phyloP scores from a whole-genome alignment of 2,888 invertebrate species.

The Noctua janthina region DNA sequence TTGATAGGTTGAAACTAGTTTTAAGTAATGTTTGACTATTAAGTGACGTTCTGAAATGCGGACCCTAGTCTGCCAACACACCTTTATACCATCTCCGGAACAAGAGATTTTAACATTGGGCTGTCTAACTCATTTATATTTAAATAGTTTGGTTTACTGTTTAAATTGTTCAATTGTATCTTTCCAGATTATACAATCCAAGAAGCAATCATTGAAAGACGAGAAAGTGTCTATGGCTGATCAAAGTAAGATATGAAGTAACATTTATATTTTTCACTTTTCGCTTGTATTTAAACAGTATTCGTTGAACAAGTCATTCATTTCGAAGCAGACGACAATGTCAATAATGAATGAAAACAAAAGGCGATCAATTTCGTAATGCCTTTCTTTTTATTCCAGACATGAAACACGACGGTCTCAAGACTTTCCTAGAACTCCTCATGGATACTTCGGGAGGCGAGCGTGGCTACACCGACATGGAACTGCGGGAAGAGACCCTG shows the following conservation, averaged over 20 bases:
- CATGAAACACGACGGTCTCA: conserved; percentile 48
- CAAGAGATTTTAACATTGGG: not conserved
- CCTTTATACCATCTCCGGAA: too few species aligned
- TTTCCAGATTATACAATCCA: conserved; percentile 54
- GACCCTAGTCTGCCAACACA: not conserved
- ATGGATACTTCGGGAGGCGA: conserved; percentile 66
- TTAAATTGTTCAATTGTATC: not conserved
- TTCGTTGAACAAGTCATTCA: not conserved
- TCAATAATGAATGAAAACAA: not conserved
- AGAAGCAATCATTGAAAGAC: conserved; percentile 42
- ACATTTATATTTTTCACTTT: not conserved
- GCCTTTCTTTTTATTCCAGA: conserved; percentile 17
- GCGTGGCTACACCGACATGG: conserved; percentile 66
- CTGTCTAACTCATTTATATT: not conserved
- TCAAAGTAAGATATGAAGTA: conserved; percentile 39
- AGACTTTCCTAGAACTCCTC: conserved; percentile 73
- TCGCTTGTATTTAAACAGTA: not conserved
- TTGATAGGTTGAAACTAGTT: not conserved
- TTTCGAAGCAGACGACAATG: not conserved
- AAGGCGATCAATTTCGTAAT: not conserved
- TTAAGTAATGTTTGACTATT: not conserved
- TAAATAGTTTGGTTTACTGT: not conserved
- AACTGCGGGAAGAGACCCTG: conserved; percentile 75
- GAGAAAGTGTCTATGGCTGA: conserved; percentile 37
- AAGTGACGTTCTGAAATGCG: not conserved